Evolutionary conservation across 2,888 invertebrate species (phyloP).

Genomic region (Synanthedon tipuliformis): DNA sequence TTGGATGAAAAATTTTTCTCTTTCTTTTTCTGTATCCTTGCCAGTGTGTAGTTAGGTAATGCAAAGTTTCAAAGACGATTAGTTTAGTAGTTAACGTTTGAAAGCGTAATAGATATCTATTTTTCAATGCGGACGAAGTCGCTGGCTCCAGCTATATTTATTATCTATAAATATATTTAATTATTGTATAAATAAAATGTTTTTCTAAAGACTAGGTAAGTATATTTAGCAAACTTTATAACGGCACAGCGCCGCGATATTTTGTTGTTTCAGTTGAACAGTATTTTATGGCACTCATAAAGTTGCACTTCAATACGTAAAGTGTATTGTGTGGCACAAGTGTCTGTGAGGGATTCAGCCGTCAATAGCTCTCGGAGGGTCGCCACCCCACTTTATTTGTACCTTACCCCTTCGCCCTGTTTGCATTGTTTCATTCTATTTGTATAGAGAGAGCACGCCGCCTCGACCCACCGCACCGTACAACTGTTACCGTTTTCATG

Average conservation of each 20-base stretch:
- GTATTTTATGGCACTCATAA: slow-evolving; percentile 26
- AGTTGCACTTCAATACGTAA: slow-evolving; percentile 38
- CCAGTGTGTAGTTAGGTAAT: too few species aligned
- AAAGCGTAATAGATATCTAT: too few species aligned
- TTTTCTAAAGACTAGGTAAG: too few species aligned
- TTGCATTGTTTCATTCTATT: slow-evolving; percentile 62
- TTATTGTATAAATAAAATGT: too few species aligned
- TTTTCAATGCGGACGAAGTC: too few species aligned
- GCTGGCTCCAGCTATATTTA: too few species aligned
- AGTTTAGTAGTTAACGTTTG: too few species aligned
- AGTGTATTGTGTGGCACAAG: slow-evolving; percentile 40
- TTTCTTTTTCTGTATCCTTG: too few species aligned
- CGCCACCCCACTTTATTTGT: slow-evolving; percentile 48
- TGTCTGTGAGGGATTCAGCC: slow-evolving; percentile 37
- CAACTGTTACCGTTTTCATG: slow-evolving; percentile 61
- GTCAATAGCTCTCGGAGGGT: slow-evolving; percentile 31
- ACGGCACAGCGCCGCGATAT: neutral
- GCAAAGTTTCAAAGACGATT: too few species aligned
- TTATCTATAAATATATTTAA: too few species aligned
- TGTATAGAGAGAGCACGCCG: slow-evolving; percentile 33
- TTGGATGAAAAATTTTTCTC: too few species aligned
- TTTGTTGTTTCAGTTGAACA: slow-evolving; percentile 5
- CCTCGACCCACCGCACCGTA: slow-evolving; percentile 32
- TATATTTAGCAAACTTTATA: too few species aligned
- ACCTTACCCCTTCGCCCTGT: slow-evolving; percentile 49